Conservation (phyloP, 30 jellyfish, hydroid and myxozoan genomes). For the Catostylus mosaicus region DNA sequence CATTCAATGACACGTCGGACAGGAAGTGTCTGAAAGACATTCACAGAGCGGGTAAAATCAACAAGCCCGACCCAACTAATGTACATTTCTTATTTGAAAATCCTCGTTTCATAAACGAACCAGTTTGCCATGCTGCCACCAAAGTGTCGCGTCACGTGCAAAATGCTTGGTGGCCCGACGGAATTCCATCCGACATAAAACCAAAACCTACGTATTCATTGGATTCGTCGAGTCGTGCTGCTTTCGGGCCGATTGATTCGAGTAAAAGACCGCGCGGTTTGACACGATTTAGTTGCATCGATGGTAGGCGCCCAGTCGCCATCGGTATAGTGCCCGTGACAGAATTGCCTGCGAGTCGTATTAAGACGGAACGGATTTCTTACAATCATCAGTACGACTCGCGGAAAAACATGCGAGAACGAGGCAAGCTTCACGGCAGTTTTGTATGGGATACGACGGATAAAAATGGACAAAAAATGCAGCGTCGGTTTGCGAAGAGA, state of each 20-base stretch:
- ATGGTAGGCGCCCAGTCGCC: slow-evolving; percentile 40
- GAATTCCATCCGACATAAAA: slow-evolving; percentile 30
- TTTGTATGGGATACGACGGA: slow-evolving; percentile 76
- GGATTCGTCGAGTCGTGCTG: slow-evolving; percentile 58
- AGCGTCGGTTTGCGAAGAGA: slow-evolving; percentile 41
- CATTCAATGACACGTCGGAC: neutral
- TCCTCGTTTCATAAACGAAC: slow-evolving; percentile 82
- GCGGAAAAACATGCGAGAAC: slow-evolving; percentile 55
- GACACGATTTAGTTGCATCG: slow-evolving; percentile 62
- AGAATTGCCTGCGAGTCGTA: slow-evolving; percentile 13
- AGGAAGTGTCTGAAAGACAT: neutral
- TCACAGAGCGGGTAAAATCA: slow-evolving; percentile 69
- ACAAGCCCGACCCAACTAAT: slow-evolving; percentile 44
- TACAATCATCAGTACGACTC: slow-evolving; percentile 76
- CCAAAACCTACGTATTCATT: slow-evolving; percentile 45
- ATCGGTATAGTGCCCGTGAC: slow-evolving; percentile 69
- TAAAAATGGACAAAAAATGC: neutral
- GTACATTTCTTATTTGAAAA: slow-evolving; percentile 75
- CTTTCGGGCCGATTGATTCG: slow-evolving; percentile 16
- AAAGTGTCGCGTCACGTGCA: slow-evolving; percentile 34
- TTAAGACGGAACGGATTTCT: slow-evolving; percentile 62
- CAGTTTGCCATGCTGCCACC: slow-evolving; percentile 78
- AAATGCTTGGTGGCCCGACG: slow-evolving; percentile 82
- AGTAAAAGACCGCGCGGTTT: slow-evolving; percentile 34
- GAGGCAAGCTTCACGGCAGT: slow-evolving; percentile 83